phyloP scores from a whole-genome alignment of 2,797 vertebrate genomes.

The Rhynchonycteris naso region DNA sequence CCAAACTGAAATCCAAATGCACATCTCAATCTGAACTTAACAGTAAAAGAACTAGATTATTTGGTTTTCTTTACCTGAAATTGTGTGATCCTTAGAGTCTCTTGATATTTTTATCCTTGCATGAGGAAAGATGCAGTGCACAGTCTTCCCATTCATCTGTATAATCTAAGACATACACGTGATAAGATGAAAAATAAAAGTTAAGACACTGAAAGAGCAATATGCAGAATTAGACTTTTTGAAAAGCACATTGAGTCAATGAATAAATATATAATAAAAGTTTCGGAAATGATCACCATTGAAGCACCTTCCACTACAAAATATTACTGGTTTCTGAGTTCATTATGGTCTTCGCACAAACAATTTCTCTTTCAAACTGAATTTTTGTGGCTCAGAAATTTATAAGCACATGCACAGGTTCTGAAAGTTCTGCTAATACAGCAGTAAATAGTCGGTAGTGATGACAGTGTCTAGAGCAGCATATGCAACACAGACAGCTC shows the following conservation, averaged over 20 bases:
- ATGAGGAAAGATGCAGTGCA: conserved; percentile 95
- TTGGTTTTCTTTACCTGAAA: conserved; percentile 92
- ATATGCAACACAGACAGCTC: not conserved
- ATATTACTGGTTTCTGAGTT: not conserved
- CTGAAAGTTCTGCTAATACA: not conserved
- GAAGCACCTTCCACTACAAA: not conserved
- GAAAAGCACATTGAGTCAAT: not conserved
- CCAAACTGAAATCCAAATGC: conserved; percentile 14
- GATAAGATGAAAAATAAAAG: conserved; percentile 62
- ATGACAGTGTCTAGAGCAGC: not conserved
- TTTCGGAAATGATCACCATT: not conserved
- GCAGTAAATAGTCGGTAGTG: not conserved
- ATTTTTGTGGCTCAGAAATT: not conserved
- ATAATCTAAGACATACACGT: conserved; percentile 80
- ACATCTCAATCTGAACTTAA: conserved; percentile 2
- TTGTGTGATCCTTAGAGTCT: conserved; percentile 95
- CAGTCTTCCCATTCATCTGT: conserved; percentile 92
- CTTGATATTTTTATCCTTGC: conserved; percentile 92
- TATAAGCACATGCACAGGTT: not conserved
- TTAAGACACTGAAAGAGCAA: conserved; percentile 17
- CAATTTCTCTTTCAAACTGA: not conserved
- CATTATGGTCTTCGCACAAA: not conserved
- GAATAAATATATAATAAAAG: not conserved
- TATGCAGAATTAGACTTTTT: not conserved
- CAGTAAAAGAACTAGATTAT: conserved; percentile 37